Base-by-base conservation (phyloP, 2,888 invertebrate species). In the Caenorhabditis doughertyi region DNA sequence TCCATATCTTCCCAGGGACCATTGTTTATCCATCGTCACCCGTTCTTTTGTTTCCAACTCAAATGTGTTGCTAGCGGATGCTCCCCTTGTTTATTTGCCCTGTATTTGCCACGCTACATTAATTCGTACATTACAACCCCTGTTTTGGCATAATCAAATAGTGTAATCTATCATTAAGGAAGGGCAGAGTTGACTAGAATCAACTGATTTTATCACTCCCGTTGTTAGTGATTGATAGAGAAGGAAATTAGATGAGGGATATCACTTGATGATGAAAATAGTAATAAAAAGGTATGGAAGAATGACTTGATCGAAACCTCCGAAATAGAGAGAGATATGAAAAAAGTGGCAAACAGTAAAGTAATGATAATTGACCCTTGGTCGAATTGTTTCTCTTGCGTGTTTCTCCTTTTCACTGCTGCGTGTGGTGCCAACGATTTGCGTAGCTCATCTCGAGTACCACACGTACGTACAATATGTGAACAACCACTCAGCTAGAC, bases 341-440 rank as follows among this genome's bases (percentile, higher is more conserved):
- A 53, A 25, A 29, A 55, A 39, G 18, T 39, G 16, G 53, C 65
- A 74, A 65, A 74, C 65, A 56, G 55, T 47, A 47, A 29, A 27
- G 35, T 23, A 53, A 32, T 47, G 56, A 67, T 62, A 55, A 44
- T 62, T 77, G 68, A 68, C 68, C 77, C 77, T 77, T 77, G 77
- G 68, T 68, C 68, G 68, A 62, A 68, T 67, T 47, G 56, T 39
- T 65, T 70, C 55, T 72, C 72, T 32, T 62, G 76, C 67, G 60
- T 77, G 65, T 77, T 67, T 68, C 58, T 60, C 68, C 25, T 29
- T 27, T 68, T 27, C 73, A 56, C 47, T 74, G 29, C 65, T 65
- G 76, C n/a, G n/a, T n/a, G n/a, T n/a, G n/a, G n/a, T 77, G 77
- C 77, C 77, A 77, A 77, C 77, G 32, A 77, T 55, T 77, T 77